These are phyloP conservation scores for Chrysotoxum bicinctum DNA, from an alignment of 2,888 invertebrate species.

Conservation along the genomic window DNA sequence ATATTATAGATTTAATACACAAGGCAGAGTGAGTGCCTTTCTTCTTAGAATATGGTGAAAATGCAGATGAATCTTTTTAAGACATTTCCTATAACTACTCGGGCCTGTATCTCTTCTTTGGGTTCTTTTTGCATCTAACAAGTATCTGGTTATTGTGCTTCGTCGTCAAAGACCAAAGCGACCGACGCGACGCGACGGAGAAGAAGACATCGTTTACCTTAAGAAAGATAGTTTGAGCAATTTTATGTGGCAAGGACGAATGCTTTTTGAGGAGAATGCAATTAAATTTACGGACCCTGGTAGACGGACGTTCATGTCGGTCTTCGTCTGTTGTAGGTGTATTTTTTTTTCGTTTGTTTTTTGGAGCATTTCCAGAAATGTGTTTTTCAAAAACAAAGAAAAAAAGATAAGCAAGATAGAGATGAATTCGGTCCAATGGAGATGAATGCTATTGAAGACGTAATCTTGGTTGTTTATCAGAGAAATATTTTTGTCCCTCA, in stretches of 20 bases:
- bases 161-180: background rate
- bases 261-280: constrained; percentile 19
- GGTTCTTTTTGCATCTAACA: background rate
- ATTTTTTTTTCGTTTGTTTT: background rate
- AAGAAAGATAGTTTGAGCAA: constrained; percentile 1
- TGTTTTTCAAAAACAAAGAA: background rate
- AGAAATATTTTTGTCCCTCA: background rate
- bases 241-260: constrained; percentile 41
- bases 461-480: background rate
- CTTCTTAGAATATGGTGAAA: background rate
- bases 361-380: constrained; percentile 25
- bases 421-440: background rate
- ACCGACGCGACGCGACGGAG: background rate
- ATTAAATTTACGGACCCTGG: constrained; percentile 15
- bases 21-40: background rate
- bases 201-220: constrained; percentile 2
- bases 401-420: background rate
- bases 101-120: too few relatives aligned
- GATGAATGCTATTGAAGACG: constrained; percentile 1
- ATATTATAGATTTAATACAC: background rate
- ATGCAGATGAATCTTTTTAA: constrained; percentile 20
- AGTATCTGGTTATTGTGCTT: constrained; percentile 1
- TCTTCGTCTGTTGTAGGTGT: background rate
- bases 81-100: background rate
- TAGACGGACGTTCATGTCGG: background rate